These are phyloP conservation scores for Hydroisotoma schaefferi DNA, from an alignment of 2,888 invertebrate species.

Conservation along the genomic window DNA sequence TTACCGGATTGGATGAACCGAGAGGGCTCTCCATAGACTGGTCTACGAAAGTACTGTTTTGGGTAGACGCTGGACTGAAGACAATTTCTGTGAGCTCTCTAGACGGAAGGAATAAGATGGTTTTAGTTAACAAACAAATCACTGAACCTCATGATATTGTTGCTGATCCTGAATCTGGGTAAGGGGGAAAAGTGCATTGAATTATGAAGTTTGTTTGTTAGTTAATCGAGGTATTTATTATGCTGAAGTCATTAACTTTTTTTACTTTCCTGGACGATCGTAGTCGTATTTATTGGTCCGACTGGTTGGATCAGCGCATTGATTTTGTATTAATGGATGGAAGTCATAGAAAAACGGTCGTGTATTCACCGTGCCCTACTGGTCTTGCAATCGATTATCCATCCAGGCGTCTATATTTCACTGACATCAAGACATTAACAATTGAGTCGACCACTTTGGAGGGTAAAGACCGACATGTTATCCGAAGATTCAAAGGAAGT, in stretches of 20 bases:
- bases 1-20: slow-evolving; percentile 60
- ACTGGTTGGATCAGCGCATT: slow-evolving; percentile 63
- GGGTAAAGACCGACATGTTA: slow-evolving; percentile 64
- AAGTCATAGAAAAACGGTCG: slow-evolving; percentile 57
- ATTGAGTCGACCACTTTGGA: slow-evolving; percentile 67
- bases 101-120: slow-evolving; percentile 60
- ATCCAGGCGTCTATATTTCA: slow-evolving; percentile 74
- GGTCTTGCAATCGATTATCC: slow-evolving; percentile 73
- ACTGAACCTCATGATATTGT: slow-evolving; percentile 69
- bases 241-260: not conserved
- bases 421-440: slow-evolving; percentile 71
- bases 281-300: slow-evolving; percentile 72
- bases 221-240: not conserved
- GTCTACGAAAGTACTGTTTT: slow-evolving; percentile 66
- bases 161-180: slow-evolving; percentile 63
- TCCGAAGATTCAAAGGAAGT: slow-evolving; percentile 58
- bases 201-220: not conserved
- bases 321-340: slow-evolving; percentile 67
- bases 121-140: slow-evolving; percentile 57
- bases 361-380: slow-evolving; percentile 66
- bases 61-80: slow-evolving; percentile 59
- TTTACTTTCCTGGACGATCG: not conserved
- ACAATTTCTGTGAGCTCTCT: slow-evolving; percentile 57
- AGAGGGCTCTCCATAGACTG: slow-evolving; percentile 73
- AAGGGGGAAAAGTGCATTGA: slow-evolving; percentile 36